Base-by-base conservation (phyloP, 1,140 invertebrate species). In the Bombus picipes region DNA sequence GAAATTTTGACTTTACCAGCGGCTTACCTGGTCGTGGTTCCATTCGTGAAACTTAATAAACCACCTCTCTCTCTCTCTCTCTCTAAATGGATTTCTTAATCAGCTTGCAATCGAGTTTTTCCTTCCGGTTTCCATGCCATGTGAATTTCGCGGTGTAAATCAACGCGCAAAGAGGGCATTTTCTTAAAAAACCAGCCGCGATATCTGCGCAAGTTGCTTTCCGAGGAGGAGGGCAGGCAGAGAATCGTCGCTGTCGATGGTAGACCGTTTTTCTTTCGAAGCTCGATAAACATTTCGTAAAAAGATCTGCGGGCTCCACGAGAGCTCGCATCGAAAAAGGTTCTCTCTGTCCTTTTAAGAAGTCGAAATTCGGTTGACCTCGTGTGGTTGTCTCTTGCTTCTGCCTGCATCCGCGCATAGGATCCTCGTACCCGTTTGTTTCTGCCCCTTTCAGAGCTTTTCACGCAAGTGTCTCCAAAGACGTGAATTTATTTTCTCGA, bases 281-380 rank as follows among this genome's bases (percentile, higher is more conserved):
- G 10, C 57, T 43, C 9, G 25, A 53, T 34, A 39, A 77, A 47
- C 43, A 41, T 83, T 70, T 32, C 18, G 28, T 5, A 39, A 53
- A 71, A 57, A 43, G 43, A 41, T 81, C 41, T 62, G 37, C 59
- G 25, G 1, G 0, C 43, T 25, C 3, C 28, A 4, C 8, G 66
- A 39, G 4, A 53, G 25, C n/a, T 18, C 3, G 39, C 25, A 2
- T 1, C 12, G 59, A 37, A 22, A 65, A 78, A 79, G 68, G 28
- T 57, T 9, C 28, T 13, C 57, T 83, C 41, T 3, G 32, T 65
- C n/a, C 39, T 62, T 78, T 83, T 3, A 59, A 28, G 10, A n/a
- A 70, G 22, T 37, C 18, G 77, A 80, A 85, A 85, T 85, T 80
- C 41, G 76, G 53, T 85, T 85, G 37, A n/a, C n/a, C 62, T 65